Conservation (phyloP, 2,113 vertebrate genomes). For the Anthoscopus minutus region DNA sequence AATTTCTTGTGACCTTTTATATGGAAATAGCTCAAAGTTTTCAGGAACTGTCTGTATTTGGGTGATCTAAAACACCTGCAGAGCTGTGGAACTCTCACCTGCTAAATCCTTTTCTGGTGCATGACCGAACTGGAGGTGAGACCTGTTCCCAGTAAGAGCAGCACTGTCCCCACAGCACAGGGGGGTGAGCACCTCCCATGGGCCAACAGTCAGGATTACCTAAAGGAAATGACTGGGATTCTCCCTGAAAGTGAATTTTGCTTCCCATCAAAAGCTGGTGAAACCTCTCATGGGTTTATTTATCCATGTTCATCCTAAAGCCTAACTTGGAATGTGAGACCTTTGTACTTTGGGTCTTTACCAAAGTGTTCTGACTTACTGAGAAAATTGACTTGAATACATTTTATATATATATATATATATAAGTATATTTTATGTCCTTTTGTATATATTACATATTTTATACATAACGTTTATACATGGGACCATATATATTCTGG, state of each 20-base stretch:
- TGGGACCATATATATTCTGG: accelerated
- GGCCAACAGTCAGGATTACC: background rate
- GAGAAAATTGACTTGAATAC: background rate
- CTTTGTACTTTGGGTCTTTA: accelerated
- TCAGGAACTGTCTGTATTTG: background rate
- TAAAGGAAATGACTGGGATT: background rate
- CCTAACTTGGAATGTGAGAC: accelerated
- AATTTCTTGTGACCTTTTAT: background rate
- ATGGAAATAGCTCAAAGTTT: background rate
- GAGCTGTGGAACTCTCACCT: background rate
- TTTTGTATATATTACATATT: background rate
- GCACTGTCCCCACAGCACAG: background rate
- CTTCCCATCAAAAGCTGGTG: background rate
- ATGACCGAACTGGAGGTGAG: background rate
- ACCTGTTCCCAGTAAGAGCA: background rate
- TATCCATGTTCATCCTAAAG: accelerated
- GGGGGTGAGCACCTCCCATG: background rate
- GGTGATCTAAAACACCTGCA: background rate
- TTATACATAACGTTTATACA: background rate
- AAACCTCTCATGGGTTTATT: accelerated
- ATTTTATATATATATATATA: accelerated
- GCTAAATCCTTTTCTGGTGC: accelerated
- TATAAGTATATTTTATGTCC: background rate
- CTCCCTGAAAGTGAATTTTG: background rate
- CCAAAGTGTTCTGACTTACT: background rate